These are phyloP conservation scores for Halotydeus destructor DNA, from an alignment of 1,140 invertebrate species.

Conservation along the genomic window DNA sequence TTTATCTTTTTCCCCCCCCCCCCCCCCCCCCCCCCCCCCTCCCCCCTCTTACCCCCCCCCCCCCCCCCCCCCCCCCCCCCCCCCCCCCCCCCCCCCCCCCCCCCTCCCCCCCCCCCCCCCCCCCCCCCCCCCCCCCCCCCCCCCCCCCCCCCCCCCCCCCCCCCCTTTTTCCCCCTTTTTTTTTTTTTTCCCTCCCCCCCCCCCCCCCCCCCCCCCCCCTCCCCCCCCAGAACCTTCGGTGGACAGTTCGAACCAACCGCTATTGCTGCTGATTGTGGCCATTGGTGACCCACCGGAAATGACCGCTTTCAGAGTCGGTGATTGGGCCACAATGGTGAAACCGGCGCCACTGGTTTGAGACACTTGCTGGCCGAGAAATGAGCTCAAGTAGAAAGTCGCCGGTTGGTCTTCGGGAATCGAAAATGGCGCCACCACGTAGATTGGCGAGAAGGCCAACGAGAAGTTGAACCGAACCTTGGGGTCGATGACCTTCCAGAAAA, in stretches of 20 bases:
- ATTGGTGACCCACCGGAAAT: conserved; percentile 8
- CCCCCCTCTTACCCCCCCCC: background rate
- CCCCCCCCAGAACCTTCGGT: background rate
- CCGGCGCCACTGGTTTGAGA: conserved; percentile 10
- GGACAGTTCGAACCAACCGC: conserved; percentile 5
- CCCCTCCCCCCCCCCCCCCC: background rate
- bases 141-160: background rate
- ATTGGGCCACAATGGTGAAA: background rate
- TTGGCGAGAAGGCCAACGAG: background rate
- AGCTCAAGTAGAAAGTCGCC: conserved; percentile 5
- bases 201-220: background rate
- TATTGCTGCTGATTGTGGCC: conserved; percentile 8
- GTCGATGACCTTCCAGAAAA: conserved; percentile 10
- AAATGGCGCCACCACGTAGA: conserved; percentile 6
- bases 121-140: background rate
- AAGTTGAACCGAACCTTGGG: conserved; percentile 8
- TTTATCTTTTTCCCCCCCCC: background rate
- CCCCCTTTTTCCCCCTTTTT: background rate
- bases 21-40: conserved; percentile 10
- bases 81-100: background rate
- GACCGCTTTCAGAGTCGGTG: conserved; percentile 6
- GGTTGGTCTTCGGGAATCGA: conserved; percentile 9
- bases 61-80: conserved; percentile 1
- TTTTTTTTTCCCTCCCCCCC: no score
- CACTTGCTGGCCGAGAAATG: conserved; percentile 9